These are phyloP conservation scores for Eulemur rufifrons DNA, from an alignment of 2,113 vertebrate genomes.

Conservation along the genomic window DNA sequence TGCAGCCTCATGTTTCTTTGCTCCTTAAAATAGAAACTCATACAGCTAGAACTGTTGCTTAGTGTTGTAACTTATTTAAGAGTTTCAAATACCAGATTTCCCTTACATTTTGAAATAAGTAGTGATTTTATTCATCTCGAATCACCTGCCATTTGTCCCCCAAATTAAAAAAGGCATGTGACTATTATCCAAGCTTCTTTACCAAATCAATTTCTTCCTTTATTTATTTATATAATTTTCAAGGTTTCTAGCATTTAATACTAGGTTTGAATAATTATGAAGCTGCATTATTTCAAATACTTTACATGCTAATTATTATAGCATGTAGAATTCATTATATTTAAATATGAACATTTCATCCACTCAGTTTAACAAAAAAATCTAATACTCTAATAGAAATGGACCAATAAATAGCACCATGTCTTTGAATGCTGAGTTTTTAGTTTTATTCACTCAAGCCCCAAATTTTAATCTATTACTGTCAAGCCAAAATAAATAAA, in stretches of 20 bases:
- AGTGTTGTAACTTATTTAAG: background rate
- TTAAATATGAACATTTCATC: background rate
- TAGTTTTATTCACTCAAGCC: background rate
- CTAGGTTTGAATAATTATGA: background rate
- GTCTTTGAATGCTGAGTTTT: background rate
- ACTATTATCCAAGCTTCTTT: background rate
- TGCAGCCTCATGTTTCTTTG: background rate
- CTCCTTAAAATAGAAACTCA: conserved; percentile 9
- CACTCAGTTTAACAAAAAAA: background rate
- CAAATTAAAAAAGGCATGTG: background rate
- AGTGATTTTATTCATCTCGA: background rate
- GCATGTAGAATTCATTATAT: background rate
- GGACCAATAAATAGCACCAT: background rate
- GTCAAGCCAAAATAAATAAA: background rate
- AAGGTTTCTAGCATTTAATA: background rate
- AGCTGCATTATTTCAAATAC: background rate
- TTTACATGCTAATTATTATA: background rate
- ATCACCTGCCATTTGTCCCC: background rate
- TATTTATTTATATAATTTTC: background rate
- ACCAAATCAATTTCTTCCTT: background rate
- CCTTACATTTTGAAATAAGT: background rate
- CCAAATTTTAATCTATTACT: background rate
- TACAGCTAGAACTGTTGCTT: background rate
- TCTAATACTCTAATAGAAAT: background rate
- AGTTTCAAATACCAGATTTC: background rate